Conservation (phyloP, 2,888 invertebrate species). For the Dendrolimus pini region DNA sequence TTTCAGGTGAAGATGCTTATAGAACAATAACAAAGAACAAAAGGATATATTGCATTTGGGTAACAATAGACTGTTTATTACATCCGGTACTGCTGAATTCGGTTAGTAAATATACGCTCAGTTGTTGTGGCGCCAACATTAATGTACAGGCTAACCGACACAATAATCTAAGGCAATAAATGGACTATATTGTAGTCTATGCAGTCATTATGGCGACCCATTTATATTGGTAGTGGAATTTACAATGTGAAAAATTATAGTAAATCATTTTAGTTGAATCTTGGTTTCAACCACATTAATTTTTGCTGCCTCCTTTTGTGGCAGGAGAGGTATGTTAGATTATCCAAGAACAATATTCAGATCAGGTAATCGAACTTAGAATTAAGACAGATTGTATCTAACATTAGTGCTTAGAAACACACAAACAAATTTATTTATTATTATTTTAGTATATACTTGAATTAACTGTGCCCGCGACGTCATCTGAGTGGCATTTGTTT, state of each 20-base stretch:
- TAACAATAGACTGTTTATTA: not conserved
- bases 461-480: no score
- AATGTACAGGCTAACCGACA: constrained; percentile 24
- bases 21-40: not conserved
- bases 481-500: no score
- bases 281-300: constrained; percentile 7
- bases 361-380: no score
- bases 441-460: no score
- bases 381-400: no score
- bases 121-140: constrained; percentile 30
- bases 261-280: constrained; percentile 3
- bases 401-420: no score
- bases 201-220: constrained; percentile 21
- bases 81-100: not conserved
- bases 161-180: constrained; percentile 14
- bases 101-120: not conserved
- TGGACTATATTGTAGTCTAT: constrained; percentile 1
- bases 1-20: no score
- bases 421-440: no score
- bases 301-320: constrained; percentile 6
- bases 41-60: not conserved
- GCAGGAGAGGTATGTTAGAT: no score
- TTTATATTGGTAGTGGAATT: constrained; percentile 38
- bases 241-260: constrained; percentile 27
- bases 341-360: no score